phyloP scores from a whole-genome alignment of 2,888 invertebrate species.

The Pammene aurita region DNA sequence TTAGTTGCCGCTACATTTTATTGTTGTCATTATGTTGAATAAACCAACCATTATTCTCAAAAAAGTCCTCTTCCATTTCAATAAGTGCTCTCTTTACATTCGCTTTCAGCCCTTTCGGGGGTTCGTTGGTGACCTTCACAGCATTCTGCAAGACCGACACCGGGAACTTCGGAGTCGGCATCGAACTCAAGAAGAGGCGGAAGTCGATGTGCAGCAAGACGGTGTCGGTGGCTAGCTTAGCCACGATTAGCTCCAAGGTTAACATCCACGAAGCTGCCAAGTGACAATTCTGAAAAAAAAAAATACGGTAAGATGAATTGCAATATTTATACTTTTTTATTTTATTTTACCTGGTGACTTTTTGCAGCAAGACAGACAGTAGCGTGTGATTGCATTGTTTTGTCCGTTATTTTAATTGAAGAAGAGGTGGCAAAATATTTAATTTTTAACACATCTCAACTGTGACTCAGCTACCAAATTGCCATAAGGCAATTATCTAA shows the following conservation, averaged over 20 bases:
- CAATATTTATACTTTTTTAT: too few species aligned
- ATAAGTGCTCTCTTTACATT: conserved; percentile 93
- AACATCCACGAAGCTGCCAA: conserved; percentile 97
- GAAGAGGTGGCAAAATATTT: too few species aligned
- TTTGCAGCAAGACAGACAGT: too few species aligned
- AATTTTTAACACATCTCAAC: too few species aligned
- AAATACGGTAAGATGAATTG: not conserved
- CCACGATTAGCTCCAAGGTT: conserved; percentile 89
- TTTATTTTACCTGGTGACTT: too few species aligned
- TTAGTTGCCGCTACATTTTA: too few species aligned
- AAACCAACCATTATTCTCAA: conserved; percentile 88
- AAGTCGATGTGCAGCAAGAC: conserved; percentile 88
- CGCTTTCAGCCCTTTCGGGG: conserved; percentile 95
- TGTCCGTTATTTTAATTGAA: too few species aligned
- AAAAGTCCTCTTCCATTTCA: conserved; percentile 90
- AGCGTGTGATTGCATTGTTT: too few species aligned
- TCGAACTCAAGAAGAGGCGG: conserved; percentile 93
- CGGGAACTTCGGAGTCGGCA: conserved; percentile 94
- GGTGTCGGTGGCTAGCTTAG: conserved; percentile 87
- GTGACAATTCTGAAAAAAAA: conserved; percentile 91
- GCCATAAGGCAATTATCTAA: too few species aligned
- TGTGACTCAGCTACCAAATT: too few species aligned
- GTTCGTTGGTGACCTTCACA: conserved; percentile 97
- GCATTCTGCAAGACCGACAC: conserved; percentile 96
- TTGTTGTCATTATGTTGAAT: too few species aligned